Percentiles rank a stretch among this genome's conserved stretches.
phyloP scores from a whole-genome alignment of 2,113 vertebrate species.

The Syngnathus typhle region DNA sequence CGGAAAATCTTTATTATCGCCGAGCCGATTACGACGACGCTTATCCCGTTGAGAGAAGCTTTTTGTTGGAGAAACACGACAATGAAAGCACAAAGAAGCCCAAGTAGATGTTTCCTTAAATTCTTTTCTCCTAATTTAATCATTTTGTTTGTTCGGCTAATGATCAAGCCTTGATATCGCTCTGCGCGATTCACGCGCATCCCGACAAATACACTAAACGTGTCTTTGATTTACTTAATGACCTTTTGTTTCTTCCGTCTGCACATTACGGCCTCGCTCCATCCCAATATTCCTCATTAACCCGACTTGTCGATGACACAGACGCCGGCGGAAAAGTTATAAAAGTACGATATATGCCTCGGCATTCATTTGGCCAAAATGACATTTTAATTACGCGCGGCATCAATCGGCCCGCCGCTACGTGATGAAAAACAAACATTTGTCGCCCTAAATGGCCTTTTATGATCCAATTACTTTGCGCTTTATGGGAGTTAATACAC shows the following conservation, averaged over 20 bases:
- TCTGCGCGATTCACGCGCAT: not conserved
- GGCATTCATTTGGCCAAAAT: not conserved
- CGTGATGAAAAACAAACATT: slow-evolving; percentile 9
- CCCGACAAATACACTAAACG: not conserved
- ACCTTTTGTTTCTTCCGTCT: not conserved
- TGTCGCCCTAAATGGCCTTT: slow-evolving; percentile 5
- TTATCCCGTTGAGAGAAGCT: not conserved
- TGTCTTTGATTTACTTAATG: not conserved
- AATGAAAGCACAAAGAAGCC: not conserved
- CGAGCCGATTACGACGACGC: not conserved
- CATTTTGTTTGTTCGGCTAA: not conserved
- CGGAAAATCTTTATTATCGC: slow-evolving; percentile 1
- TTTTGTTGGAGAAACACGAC: not conserved
- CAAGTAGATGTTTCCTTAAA: no score
- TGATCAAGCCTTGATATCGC: not conserved
- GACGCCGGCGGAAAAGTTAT: not conserved
- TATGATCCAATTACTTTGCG: slow-evolving; percentile 9
- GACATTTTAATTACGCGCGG: slow-evolving; percentile 3
- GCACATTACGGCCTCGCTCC: not conserved
- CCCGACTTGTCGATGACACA: not conserved
- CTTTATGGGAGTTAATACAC: slow-evolving; percentile 11
- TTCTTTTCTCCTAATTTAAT: not conserved
- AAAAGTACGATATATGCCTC: not conserved
- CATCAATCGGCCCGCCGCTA: not conserved
- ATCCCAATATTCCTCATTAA: slow-evolving; percentile 5